Evolutionary conservation across 2,888 invertebrate species (phyloP).

Genomic region (Watsonalla binaria): DNA sequence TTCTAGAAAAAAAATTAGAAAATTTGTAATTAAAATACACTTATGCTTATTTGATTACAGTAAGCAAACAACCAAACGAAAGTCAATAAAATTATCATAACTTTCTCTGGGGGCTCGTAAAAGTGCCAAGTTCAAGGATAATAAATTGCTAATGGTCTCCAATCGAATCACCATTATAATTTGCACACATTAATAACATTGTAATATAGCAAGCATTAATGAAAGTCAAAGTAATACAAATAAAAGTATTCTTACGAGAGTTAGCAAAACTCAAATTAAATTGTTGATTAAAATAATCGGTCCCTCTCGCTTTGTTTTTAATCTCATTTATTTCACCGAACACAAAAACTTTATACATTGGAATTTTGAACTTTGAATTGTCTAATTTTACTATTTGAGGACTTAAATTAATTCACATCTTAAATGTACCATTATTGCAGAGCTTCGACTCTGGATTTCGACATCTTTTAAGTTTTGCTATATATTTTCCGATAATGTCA

Average conservation of each 20-base stretch:
- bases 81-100: slow-evolving; percentile 33
- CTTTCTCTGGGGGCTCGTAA: slow-evolving; percentile 28
- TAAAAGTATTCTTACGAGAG: neutral
- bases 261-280: neutral
- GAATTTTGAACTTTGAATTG: neutral
- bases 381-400: neutral
- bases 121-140: slow-evolving; percentile 13
- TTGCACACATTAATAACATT: slow-evolving; percentile 1
- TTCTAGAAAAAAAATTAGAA: too few species aligned
- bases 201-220: neutral
- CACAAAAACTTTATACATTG: neutral
- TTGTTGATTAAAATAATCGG: neutral
- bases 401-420: neutral
- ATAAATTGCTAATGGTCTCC: neutral
- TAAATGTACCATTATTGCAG: neutral
- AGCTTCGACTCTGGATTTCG: too few species aligned
- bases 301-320: neutral
- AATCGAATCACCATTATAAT: slow-evolving; percentile 1
- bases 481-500: too few species aligned
- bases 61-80: slow-evolving; percentile 13
- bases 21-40: neutral
- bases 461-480: too few species aligned
- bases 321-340: neutral
- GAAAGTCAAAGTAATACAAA: neutral
- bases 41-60: slow-evolving; percentile 5